phyloP scores from a whole-genome alignment of 2,888 invertebrate genomes.

The Colostygia pectinataria region DNA sequence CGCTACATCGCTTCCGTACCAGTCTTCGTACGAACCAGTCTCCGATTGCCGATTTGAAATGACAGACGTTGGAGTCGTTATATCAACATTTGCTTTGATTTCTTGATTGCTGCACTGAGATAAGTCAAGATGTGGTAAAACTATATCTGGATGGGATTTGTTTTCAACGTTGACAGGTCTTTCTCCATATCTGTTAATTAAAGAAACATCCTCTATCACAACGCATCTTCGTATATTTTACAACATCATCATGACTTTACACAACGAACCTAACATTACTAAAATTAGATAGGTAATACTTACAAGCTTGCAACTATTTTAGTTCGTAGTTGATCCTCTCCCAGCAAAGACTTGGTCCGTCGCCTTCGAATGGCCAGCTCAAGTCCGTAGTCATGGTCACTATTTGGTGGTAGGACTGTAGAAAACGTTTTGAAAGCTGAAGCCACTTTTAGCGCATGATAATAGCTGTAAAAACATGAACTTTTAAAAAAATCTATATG shows the following conservation, averaged over 20 bases:
- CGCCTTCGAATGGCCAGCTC: conserved; percentile 75
- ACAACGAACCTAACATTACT: too few relatives aligned
- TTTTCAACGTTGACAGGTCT: conserved; percentile 21
- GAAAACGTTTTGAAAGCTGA: conserved; percentile 65
- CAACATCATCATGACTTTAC: too few relatives aligned
- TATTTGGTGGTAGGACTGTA: conserved; percentile 40
- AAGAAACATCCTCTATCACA: not conserved
- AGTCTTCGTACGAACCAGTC: conserved; percentile 61
- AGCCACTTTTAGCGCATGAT: conserved; percentile 63
- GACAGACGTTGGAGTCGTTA: conserved; percentile 36
- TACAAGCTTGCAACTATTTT: conserved; percentile 65
- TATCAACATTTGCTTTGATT: conserved; percentile 36
- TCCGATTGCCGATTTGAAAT: conserved; percentile 51
- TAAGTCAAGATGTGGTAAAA: conserved; percentile 31
- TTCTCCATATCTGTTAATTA: conserved; percentile 52
- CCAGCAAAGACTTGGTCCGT: conserved; percentile 71
- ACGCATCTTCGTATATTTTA: not conserved
- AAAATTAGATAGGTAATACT: conserved; percentile 31
- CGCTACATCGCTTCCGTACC: conserved; percentile 60
- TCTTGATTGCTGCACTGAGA: conserved; percentile 45
- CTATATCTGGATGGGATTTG: conserved; percentile 20
- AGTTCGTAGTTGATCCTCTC: conserved; percentile 67
- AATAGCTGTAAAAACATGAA: conserved; percentile 56
- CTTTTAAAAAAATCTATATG: not conserved
- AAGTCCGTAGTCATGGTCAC: conserved; percentile 63